Conservation (phyloP, 2,797 vertebrate genomes). For the Cynopterus sphinx region DNA sequence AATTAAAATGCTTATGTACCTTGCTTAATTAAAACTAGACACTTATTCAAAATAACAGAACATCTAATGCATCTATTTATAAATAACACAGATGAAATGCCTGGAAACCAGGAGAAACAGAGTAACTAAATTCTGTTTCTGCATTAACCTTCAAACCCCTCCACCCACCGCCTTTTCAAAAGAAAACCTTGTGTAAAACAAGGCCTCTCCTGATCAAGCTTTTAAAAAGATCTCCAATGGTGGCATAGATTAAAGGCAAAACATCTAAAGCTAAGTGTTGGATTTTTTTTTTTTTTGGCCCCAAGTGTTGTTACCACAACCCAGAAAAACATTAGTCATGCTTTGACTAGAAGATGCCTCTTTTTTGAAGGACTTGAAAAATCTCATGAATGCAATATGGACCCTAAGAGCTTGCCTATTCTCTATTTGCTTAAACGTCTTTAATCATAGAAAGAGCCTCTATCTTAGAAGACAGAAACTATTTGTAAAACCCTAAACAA, state of each 20-base stretch:
- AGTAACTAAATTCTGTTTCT: background rate
- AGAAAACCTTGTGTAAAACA: conserved; percentile 35
- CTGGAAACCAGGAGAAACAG: background rate
- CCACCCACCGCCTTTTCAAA: conserved; percentile 16
- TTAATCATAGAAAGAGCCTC: conserved; percentile 57
- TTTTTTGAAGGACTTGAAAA: conserved; percentile 28
- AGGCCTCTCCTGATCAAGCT: background rate
- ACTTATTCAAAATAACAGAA: conserved; percentile 47
- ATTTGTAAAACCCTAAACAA: conserved; percentile 41
- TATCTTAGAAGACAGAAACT: conserved; percentile 57
- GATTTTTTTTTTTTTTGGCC: background rate
- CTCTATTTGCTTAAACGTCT: conserved; percentile 30
- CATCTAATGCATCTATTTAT: conserved; percentile 24
- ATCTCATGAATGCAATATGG: conserved; percentile 58
- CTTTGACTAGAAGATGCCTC: conserved; percentile 42
- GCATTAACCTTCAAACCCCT: conserved; percentile 16
- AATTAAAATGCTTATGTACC: conserved; percentile 48
- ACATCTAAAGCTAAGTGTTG: background rate
- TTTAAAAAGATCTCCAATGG: conserved; percentile 11
- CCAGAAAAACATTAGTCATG: conserved; percentile 57
- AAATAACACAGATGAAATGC: conserved; percentile 48
- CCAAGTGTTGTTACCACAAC: conserved; percentile 42
- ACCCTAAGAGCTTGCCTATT: conserved; percentile 9
- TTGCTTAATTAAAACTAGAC: conserved; percentile 67
- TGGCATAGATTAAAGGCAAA: conserved; percentile 26